These are phyloP conservation scores for Drosophila malerkotliana DNA, from an alignment of 1,140 invertebrate genomes.

Conservation along the genomic window DNA sequence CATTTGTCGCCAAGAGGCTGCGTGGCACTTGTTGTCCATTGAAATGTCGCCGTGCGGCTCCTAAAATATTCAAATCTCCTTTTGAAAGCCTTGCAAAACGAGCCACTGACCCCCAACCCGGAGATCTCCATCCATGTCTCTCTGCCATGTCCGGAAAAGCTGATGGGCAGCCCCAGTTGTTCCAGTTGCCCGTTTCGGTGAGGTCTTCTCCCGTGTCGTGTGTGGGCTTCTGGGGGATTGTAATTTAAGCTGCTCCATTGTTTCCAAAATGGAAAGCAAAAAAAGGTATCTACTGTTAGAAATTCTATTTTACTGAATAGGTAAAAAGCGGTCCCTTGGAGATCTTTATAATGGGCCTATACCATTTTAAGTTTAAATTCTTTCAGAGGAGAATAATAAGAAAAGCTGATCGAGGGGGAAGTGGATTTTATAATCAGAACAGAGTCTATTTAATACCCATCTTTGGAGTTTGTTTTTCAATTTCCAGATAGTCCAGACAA, in stretches of 20 bases:
- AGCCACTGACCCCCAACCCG: slow-evolving; percentile 69
- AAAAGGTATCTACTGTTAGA: slow-evolving; percentile 1
- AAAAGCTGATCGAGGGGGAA: neutral
- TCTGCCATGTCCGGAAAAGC: slow-evolving; percentile 11
- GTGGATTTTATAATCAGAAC: neutral
- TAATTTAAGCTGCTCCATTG: slow-evolving; percentile 59
- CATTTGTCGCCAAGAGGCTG: slow-evolving; percentile 66
- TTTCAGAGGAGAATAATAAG: neutral
- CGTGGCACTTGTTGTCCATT: slow-evolving; percentile 72
- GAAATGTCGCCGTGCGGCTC: slow-evolving; percentile 68
- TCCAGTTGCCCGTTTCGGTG: slow-evolving; percentile 55
- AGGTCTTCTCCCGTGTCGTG: slow-evolving; percentile 15
- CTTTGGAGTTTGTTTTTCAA: neutral
- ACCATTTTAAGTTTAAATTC: neutral
- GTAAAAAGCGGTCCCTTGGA: neutral
- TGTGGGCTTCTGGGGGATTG: slow-evolving; percentile 47
- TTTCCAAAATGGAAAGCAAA: neutral
- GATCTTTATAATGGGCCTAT: neutral
- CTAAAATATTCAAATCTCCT: slow-evolving; percentile 80
- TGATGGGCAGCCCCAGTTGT: slow-evolving; percentile 42
- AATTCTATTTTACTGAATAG: neutral
- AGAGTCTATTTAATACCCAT: neutral
- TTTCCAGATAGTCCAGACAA: slow-evolving; percentile 23
- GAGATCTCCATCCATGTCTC: slow-evolving; percentile 7
- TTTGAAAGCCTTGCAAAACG: slow-evolving; percentile 76